Base-by-base conservation (phyloP, 1,140 invertebrate species). In the Cyclina sinensis region DNA sequence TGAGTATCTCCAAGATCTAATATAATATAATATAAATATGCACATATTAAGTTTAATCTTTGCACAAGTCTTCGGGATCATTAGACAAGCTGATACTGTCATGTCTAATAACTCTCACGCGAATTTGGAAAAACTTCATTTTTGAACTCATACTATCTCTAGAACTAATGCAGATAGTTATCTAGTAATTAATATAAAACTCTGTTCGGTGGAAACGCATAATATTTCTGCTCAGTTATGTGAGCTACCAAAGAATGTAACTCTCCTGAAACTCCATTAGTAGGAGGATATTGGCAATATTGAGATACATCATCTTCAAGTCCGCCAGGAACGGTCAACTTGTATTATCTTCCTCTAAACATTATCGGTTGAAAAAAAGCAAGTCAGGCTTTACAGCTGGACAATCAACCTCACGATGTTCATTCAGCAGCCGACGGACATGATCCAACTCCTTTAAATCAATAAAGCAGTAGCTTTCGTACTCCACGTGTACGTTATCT, bases 291-390 rank as follows among this genome's bases (percentile, higher is more conserved):
- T 30, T 21, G 59, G n/a, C 59, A 7, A 30, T 62, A 62, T 30
- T 62, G n/a, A 5, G 9, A 7, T n/a, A 9, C 7, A 21, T 11
- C 21, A 21, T 21, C 59, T 30, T 62, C 59, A 24, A 62, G 9
- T 9, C 30, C 30, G 9, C 9, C 7, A 24, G 59, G 21, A 30
- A 62, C 9, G 9, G 59, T 7, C 9, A 62, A 21, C 59, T 62
- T 62, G 59, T 24, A 62, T 24, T 62, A 7, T 62, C 59, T 62
- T 62, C 59, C 59, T 21, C 59, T 21, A 62, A 11, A 62, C n/a
- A 62, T 62, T 21, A 24, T 30, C n/a, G 59, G 59, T n/a, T 62
- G 59, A 62, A 62, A 62, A 62, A 62, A 62, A 62, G n/a, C 7
- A 62, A 7, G 30, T 62, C 59, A 62, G 59, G 59, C n/a, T 62